phyloP scores from a whole-genome alignment of 2,797 vertebrate genomes.

The Arrhamphus sclerolepis region DNA sequence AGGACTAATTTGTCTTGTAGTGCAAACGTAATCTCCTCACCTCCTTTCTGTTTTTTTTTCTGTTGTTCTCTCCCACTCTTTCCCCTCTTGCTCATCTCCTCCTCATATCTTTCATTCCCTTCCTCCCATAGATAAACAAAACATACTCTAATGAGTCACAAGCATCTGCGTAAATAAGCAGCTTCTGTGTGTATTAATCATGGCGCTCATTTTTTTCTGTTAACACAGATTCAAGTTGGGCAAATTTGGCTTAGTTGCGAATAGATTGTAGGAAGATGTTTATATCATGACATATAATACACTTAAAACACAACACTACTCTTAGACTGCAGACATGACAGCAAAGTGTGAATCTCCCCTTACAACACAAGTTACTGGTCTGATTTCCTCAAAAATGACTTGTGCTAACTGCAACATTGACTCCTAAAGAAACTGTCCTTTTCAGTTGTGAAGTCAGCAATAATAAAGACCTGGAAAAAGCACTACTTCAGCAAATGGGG shows the following conservation, averaged over 20 bases:
- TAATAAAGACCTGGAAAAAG: neutral
- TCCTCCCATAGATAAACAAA: constrained; percentile 15
- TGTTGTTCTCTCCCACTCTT: constrained; percentile 14
- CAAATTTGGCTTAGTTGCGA: neutral
- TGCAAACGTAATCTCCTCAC: constrained; percentile 57
- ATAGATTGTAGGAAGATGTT: constrained; percentile 12
- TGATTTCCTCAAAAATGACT: neutral
- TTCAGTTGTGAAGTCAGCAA: neutral
- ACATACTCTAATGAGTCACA: constrained; percentile 34
- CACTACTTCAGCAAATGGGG: no score
- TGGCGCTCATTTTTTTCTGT: constrained; percentile 2
- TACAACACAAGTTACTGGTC: constrained; percentile 4
- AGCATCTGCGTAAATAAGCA: constrained; percentile 42
- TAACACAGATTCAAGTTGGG: constrained; percentile 16
- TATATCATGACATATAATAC: neutral
- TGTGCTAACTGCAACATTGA: no score
- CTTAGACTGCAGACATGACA: neutral
- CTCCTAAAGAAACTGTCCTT: neutral
- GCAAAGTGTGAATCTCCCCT: neutral
- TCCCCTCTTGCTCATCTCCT: constrained; percentile 17
- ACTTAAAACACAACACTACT: neutral
- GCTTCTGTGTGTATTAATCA: constrained; percentile 18
- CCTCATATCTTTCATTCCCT: constrained; percentile 17
- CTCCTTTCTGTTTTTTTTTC: constrained; percentile 35
- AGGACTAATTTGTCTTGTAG: constrained; percentile 55